Evolutionary conservation across 2,797 vertebrate genomes (phyloP).

Genomic region (Geotrypetes seraphini): DNA sequence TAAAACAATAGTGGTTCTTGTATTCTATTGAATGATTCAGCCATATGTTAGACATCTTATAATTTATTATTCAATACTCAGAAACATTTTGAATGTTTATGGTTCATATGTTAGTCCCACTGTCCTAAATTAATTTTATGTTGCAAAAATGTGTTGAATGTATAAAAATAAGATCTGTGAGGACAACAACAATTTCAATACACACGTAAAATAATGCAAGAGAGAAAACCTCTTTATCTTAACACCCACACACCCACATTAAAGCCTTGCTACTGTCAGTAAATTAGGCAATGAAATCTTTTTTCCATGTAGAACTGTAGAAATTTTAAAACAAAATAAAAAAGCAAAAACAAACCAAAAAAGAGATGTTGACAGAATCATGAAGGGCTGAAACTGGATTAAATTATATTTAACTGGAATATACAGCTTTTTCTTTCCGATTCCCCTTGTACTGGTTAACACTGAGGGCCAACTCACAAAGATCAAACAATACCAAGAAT

Average conservation of each 20-base stretch:
- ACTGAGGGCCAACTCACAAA: constrained; percentile 44
- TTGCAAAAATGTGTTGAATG: too few relatives aligned
- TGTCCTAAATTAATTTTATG: too few relatives aligned
- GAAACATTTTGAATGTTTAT: too few relatives aligned
- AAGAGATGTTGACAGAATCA: background rate
- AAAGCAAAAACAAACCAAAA: background rate
- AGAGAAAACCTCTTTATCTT: background rate
- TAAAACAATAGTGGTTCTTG: too few relatives aligned
- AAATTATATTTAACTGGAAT: constrained; percentile 50
- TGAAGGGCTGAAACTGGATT: constrained; percentile 34
- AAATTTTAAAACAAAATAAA: too few relatives aligned
- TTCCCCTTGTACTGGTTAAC: constrained; percentile 59
- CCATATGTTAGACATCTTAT: too few relatives aligned
- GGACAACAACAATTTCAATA: too few relatives aligned
- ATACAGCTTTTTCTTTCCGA: constrained; percentile 60
- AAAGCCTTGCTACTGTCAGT: background rate
- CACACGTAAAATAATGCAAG: background rate
- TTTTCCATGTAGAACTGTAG: background rate
- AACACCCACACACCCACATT: background rate
- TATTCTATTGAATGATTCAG: too few relatives aligned
- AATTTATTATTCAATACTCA: too few relatives aligned
- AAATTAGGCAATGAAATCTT: background rate
- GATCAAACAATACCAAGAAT: constrained; percentile 62
- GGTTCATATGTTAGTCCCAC: too few relatives aligned
- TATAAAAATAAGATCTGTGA: too few relatives aligned